These are phyloP conservation scores for Psilanteris sp. DNA, from an alignment of 1,140 invertebrate species.

Conservation along the genomic window DNA sequence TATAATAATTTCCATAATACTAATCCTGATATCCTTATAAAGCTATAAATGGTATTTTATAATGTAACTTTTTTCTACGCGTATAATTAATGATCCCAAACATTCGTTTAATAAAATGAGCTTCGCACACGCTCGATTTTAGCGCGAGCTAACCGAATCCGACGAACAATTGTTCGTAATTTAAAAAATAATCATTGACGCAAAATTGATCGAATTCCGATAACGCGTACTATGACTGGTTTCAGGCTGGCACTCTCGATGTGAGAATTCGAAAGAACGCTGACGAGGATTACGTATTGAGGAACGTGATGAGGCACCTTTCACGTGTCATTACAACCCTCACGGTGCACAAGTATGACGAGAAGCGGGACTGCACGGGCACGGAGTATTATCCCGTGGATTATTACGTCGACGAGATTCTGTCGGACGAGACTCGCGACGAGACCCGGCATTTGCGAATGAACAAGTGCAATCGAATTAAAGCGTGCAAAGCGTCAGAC, in stretches of 20 bases:
- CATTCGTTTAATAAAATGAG: too few species aligned
- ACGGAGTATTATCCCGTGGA: constrained; percentile 45
- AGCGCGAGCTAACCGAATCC: too few species aligned
- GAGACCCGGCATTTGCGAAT: neutral
- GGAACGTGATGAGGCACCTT: constrained; percentile 82
- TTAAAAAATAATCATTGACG: too few species aligned
- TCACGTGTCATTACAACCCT: constrained; percentile 81
- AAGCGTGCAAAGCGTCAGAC: neutral
- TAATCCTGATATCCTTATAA: too few species aligned
- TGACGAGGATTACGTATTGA: constrained; percentile 84
- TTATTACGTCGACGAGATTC: constrained; percentile 67
- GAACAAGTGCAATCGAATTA: neutral
- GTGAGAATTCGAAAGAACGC: constrained; percentile 84
- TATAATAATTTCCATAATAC: too few species aligned
- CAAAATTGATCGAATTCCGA: too few species aligned
- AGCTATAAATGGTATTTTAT: too few species aligned
- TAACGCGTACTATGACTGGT: constrained; percentile 27
- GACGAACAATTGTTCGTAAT: too few species aligned
- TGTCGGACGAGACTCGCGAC: constrained; percentile 12
- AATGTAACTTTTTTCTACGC: too few species aligned
- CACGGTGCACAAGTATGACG: constrained; percentile 82
- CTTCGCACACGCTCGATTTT: too few species aligned
- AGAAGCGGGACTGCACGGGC: constrained; percentile 14
- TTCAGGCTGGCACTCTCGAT: constrained; percentile 82
- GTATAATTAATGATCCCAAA: too few species aligned